Conservation (phyloP, 2,797 vertebrate species). For the Eospalax fontanierii region DNA sequence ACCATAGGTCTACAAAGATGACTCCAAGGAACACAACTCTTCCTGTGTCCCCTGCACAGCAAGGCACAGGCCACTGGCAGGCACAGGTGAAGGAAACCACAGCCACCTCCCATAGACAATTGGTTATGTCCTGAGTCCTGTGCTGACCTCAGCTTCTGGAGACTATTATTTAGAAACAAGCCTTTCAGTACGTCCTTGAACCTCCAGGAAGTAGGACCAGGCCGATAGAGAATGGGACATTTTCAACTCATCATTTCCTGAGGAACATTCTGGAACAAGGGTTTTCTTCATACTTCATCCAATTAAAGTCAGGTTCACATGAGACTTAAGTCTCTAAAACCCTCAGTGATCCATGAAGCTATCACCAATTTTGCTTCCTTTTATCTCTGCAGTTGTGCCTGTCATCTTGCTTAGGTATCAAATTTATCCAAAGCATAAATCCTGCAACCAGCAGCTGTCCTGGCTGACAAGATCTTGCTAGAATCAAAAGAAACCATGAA, state of each 20-base stretch:
- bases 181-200: not conserved
- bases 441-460: too few species aligned
- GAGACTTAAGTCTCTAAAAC: not conserved
- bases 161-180: too few species aligned
- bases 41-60: not conserved
- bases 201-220: not conserved
- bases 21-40: not conserved
- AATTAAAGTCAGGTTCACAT: not conserved
- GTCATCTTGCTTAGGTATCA: not conserved
- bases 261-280: not conserved
- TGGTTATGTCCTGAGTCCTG: not conserved
- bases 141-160: not conserved
- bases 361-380: fast-evolving
- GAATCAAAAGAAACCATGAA: not conserved
- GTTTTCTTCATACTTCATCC: too few species aligned
- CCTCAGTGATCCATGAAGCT: not conserved
- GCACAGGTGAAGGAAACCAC: too few species aligned
- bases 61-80: not conserved
- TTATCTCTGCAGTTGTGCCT: not conserved
- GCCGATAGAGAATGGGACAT: not conserved
- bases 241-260: not conserved
- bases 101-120: not conserved
- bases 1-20: not conserved
- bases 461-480: too few species aligned
- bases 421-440: not conserved